Base-by-base conservation (phyloP, 2,797 vertebrate genomes). In the Peromyscus attwateri region DNA sequence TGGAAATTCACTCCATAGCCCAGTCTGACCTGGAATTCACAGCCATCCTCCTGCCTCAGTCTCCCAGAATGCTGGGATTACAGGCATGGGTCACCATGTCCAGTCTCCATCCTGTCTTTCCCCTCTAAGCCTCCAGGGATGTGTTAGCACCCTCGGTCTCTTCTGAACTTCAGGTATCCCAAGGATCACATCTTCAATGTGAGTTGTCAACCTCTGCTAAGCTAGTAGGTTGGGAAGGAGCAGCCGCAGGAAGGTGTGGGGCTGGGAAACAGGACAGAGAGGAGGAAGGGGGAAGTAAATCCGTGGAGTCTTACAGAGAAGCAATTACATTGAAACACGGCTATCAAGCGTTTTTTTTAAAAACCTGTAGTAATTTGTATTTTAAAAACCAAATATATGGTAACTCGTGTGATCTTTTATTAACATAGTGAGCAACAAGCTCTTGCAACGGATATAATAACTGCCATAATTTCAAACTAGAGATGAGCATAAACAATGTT, bases 331-430 rank as follows among this genome's bases (percentile, higher is more conserved):
- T 23, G 80, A 88, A 96, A 83, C 43, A 29, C 0, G 3, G 77
- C 57, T 31, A 85, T 96, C 80, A 82, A 70, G 55, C 34, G 23
- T 52, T 64, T 95, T 52, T 96, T 34, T 6, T n/a, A 77, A 62
- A 92, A 81, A 64, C 66, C 81, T 31, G 40, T 46, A 92, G 80
- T 52, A 57, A 96, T 97, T 89, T 95, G 89, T 91, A 87, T 79
- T 80, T 76, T 75, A 79, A 52, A 91, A 97, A 80, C 25, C 13
- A 17, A 93, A 60, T 64, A 25, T 46, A 25, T 71, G 43, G 68
- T 79, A 73, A 91, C 93, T 64, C 62, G 1, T 83, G 64, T 16
- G 49, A 34, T 92, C 94, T 95, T 95, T 96, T 89, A 93, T 96
- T 90, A 96, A 79, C 81, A 71, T 1, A 4, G 87, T 96, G 60